phyloP scores from a whole-genome alignment of 2,797 vertebrate genomes.

The Hippocampus kuda region DNA sequence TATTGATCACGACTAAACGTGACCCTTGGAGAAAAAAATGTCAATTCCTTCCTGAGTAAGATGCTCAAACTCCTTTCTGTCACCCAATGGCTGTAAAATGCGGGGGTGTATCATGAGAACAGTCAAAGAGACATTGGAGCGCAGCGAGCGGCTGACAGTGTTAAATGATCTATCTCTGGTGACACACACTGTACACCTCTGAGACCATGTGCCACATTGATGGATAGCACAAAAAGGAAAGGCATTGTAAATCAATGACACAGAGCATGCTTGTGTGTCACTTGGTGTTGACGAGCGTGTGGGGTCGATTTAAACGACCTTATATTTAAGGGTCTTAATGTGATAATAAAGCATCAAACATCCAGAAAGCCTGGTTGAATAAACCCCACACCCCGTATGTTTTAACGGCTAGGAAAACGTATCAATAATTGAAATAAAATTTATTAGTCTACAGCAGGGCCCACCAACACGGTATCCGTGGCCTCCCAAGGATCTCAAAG shows the following conservation, averaged over 20 bases:
- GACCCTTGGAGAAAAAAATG: constrained; percentile 28
- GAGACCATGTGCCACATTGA: constrained; percentile 40
- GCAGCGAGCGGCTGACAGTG: constrained; percentile 11
- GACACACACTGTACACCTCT: constrained; percentile 29
- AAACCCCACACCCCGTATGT: no score
- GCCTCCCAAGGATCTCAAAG: no score
- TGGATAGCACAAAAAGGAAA: constrained; percentile 32
- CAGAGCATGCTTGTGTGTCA: constrained; percentile 17
- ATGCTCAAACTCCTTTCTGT: constrained; percentile 14
- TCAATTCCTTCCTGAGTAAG: constrained; percentile 29
- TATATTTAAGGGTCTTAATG: not conserved
- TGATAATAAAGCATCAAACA: not conserved
- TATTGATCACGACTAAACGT: constrained; percentile 34
- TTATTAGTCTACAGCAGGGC: no score
- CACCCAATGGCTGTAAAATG: constrained; percentile 11
- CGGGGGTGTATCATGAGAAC: constrained; percentile 27
- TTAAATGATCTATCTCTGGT: constrained; percentile 30
- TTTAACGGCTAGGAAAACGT: no score
- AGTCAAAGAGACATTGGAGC: constrained; percentile 30
- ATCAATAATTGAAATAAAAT: no score
- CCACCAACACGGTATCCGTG: no score
- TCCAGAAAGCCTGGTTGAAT: no score
- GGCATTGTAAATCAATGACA: constrained; percentile 42
- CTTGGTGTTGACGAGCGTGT: not conserved
- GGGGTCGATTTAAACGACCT: constrained; percentile 7